Base-by-base conservation (phyloP, 2,888 invertebrate species). In the Spatulosminthurus flaviceps region DNA sequence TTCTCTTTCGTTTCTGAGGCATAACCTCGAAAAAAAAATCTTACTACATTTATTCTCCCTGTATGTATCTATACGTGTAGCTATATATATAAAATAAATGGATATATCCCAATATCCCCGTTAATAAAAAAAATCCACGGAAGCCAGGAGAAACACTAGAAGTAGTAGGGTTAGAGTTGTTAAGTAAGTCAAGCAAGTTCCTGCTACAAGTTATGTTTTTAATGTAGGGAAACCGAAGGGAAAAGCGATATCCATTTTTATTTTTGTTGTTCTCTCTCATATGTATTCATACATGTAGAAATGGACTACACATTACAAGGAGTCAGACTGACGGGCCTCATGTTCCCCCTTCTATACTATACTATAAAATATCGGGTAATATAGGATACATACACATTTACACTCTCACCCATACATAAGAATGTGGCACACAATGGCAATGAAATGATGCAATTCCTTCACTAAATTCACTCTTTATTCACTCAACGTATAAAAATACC, bases 241-340 rank as follows among this genome's bases (percentile, higher is more conserved):
- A 51, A 51, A 51, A 51, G 51, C 51, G n/a, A 51, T 51, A 51
- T 51, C n/a, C 51, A 51, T 51, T 51, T 51, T 51, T 51, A 51
- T 51, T 51, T 51, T 19, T 13, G 51, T 34, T 34, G 34, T 34
- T 34, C 51, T 9, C 7, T 19, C n/a, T 51, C 51, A 51, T 51
- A 51, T 51, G 16, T 51, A 41, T 13, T 7, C 13, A 41, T 7
- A n/a, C 9, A 51, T 1, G 51, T 51, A 51, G 2, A 51, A 51
- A 51, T 51, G 51, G 16, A 51, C 51, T 9, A 19, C 5, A 51
- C 19, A 19, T 2, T 51, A 51, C 9, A 19, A n/a, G 51, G 51
- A 51, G 51, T 51, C 51, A 2, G 51, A 51, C 51, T 19, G 51
- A 13, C 51, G 51, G 51, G 51, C 16, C 51, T 51, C 51, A 2